Evolutionary conservation across 2,888 invertebrate species (phyloP).

Genomic region (Orthosia cruda): DNA sequence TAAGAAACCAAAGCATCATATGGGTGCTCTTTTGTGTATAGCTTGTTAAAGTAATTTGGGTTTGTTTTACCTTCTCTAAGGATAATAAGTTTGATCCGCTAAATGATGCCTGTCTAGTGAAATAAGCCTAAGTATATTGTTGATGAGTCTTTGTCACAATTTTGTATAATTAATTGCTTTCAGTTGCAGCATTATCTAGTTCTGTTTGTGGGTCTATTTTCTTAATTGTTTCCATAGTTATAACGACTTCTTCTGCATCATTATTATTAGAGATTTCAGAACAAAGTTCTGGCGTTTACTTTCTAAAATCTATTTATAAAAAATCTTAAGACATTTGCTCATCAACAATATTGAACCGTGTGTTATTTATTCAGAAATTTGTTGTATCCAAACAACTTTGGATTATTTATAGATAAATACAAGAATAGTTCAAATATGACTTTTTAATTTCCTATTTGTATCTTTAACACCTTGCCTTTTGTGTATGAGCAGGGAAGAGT

Average conservation of each 20-base stretch:
- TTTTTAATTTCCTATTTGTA: conserved; percentile 22
- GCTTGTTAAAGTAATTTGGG: conserved; percentile 9
- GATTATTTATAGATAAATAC: conserved; percentile 17
- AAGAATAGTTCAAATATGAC: conserved; percentile 1
- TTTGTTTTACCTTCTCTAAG: background rate
- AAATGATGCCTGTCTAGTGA: background rate
- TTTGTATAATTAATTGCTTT: too few relatives aligned
- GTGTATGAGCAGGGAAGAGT: background rate
- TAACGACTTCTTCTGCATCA: background rate
- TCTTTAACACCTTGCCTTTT: background rate
- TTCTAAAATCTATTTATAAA: background rate
- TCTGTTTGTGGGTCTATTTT: background rate
- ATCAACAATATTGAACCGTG: background rate
- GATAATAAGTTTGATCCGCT: too few relatives aligned
- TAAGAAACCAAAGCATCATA: conserved; percentile 28
- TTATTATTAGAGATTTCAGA: background rate
- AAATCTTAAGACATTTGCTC: background rate
- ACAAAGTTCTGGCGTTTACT: background rate
- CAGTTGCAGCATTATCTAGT: background rate
- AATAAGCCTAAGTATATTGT: background rate
- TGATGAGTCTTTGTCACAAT: too few relatives aligned
- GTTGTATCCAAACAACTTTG: background rate
- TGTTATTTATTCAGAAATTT: background rate
- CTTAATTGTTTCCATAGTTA: background rate
- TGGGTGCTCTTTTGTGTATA: conserved; percentile 41